Percentiles rank a stretch among this genome's conserved stretches.
These are phyloP conservation scores for Drosophila mercatorum DNA, from an alignment of 2,888 invertebrate species.

Conservation along the genomic window DNA sequence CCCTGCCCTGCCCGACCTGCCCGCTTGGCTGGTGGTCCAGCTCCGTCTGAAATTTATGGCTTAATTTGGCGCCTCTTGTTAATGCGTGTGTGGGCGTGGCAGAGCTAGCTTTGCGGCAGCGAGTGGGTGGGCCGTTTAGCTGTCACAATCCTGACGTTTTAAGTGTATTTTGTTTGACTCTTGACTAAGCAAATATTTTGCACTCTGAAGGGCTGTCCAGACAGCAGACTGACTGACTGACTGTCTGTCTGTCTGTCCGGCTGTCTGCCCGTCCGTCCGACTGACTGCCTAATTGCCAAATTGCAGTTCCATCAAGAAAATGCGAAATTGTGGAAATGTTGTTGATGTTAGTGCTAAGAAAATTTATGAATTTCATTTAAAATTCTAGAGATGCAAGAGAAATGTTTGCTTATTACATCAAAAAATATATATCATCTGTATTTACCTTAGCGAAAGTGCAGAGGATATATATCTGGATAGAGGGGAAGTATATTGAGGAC, in stretches of 20 bases:
- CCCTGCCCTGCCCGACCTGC: not conserved
- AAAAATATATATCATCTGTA: too few species aligned
- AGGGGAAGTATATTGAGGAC: too few species aligned
- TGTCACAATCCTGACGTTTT: conserved; percentile 71
- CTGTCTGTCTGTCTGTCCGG: conserved; percentile 9
- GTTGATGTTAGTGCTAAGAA: not conserved
- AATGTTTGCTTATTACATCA: not conserved
- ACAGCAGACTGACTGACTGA: not conserved
- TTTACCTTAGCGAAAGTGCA: too few species aligned
- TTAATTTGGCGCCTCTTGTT: conserved; percentile 75
- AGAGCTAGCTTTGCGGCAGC: conserved; percentile 16
- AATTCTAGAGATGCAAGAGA: not conserved
- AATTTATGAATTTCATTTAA: not conserved
- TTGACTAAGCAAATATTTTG: conserved; percentile 65
- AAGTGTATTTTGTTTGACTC: conserved; percentile 63
- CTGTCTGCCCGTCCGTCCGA: not conserved
- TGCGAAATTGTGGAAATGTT: not conserved
- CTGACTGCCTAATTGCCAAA: conserved; percentile 54
- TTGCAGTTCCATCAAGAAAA: conserved; percentile 11
- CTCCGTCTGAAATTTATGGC: conserved; percentile 69
- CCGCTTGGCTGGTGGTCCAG: conserved; percentile 70
- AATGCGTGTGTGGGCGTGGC: conserved; percentile 70
- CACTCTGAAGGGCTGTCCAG: conserved; percentile 48
- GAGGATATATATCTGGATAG: too few species aligned
- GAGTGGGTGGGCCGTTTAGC: conserved; percentile 61